A percentile compares a stretch with the other conserved stretches of the same genome.
Conservation (phyloP, 2,113 vertebrate genomes). For the Cebidichthys violaceus region DNA sequence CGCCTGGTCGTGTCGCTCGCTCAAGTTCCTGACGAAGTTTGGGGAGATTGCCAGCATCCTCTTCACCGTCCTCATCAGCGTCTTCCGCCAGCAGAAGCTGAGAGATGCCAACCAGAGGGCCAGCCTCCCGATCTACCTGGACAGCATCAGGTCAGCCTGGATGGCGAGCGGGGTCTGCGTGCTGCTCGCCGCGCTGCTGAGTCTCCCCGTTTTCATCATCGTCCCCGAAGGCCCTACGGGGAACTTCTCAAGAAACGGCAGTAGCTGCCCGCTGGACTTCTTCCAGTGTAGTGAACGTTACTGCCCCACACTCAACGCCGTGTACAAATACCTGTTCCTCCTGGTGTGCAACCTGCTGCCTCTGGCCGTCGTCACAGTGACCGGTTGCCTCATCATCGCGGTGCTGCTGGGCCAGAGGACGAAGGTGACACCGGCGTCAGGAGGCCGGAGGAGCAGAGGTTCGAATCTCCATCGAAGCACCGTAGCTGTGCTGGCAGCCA, state of each 20-base stretch:
- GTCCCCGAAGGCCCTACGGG: neutral
- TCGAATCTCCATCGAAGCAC: conserved; percentile 65
- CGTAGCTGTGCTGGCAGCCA: conserved; percentile 75
- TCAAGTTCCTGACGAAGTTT: conserved; percentile 74
- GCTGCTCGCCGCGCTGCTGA: conserved; percentile 43
- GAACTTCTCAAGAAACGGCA: conserved; percentile 41
- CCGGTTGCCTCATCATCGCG: conserved; percentile 72
- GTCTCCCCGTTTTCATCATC: conserved; percentile 65
- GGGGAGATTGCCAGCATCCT: conserved; percentile 78
- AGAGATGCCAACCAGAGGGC: conserved; percentile 60
- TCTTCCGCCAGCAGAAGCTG: conserved; percentile 84
- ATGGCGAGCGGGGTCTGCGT: conserved; percentile 56
- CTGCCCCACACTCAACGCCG: conserved; percentile 60
- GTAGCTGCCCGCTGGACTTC: conserved; percentile 68
- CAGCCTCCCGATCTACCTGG: conserved; percentile 72
- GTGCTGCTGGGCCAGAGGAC: conserved; percentile 69
- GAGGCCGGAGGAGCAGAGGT: conserved; percentile 29
- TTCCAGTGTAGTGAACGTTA: conserved; percentile 68
- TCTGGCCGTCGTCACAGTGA: conserved; percentile 75
- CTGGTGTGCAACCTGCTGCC: conserved; percentile 75
- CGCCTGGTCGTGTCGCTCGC: conserved; percentile 47
- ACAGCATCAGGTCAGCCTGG: conserved; percentile 64
- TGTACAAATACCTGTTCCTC: conserved; percentile 77
- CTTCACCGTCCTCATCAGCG: conserved; percentile 82
- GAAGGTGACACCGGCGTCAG: conserved; percentile 24